Percentiles rank a stretch among this genome's conserved stretches.
These are phyloP conservation scores for Oryzias melastigma DNA, from an alignment of 2,113 vertebrate genomes.

Conservation along the genomic window DNA sequence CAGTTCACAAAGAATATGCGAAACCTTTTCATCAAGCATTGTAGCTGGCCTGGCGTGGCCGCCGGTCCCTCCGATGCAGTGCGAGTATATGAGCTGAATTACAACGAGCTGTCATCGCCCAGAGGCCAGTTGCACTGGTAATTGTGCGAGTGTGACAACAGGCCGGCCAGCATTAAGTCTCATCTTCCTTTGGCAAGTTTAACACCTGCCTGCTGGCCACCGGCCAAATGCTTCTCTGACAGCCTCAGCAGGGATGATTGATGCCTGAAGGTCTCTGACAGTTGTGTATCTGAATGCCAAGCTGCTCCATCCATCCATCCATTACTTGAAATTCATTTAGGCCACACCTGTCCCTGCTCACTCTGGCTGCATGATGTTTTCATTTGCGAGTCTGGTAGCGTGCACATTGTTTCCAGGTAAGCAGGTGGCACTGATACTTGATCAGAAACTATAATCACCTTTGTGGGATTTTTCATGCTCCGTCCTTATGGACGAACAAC, in stretches of 20 bases:
- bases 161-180: constrained; percentile 58
- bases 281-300: constrained; percentile 38
- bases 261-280: constrained; percentile 56
- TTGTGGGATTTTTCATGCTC: constrained; percentile 10
- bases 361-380: constrained; percentile 7
- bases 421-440: constrained; percentile 20
- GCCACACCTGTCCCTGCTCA: constrained; percentile 43
- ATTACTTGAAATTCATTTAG: constrained; percentile 38
- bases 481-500: neutral
- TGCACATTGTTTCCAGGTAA: constrained; percentile 12
- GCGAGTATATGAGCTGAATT: constrained; percentile 53
- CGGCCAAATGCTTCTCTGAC: constrained; percentile 54
- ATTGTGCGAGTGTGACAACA: constrained; percentile 64
- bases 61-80: constrained; percentile 18
- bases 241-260: constrained; percentile 66
- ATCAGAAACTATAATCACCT: constrained; percentile 26
- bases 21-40: neutral
- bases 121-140: constrained; percentile 38
- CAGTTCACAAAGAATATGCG: neutral
- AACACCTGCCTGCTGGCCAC: constrained; percentile 63
- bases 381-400: constrained; percentile 4
- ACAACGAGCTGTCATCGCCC: constrained; percentile 57
- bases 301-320: constrained; percentile 28
- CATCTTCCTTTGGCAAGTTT: constrained; percentile 57
- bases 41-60: constrained; percentile 1